Evolutionary conservation across 2,113 vertebrate genomes (phyloP), one percentile per base, ranked within the genome.

Genomic region (Mastomys coucha): DNA sequence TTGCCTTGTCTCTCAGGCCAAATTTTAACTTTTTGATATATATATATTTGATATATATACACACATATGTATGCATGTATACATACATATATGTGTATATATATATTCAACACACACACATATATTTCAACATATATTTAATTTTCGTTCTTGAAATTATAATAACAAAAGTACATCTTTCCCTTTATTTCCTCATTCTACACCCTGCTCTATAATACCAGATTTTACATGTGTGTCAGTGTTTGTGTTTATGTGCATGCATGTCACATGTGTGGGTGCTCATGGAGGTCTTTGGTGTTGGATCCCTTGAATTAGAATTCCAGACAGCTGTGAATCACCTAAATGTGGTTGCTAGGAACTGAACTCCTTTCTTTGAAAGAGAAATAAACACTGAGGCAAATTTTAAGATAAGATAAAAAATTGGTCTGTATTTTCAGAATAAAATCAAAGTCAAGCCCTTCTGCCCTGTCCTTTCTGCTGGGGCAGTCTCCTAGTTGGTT

Each of bases 351-450:
- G 51, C 31, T 56, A 51, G 33, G 16, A 80, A 20, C 31, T 80
- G 49, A 81, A 14, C 9, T 56, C 33, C 13, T 28, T 51, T 13
- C 31, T 56, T 36, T 56, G 51, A 36, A n/a, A 56, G 78, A 56
- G 33, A 20, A 19, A 19, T 9, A 81, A 56, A 56, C 7, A 22
- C 7, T 80, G 14, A 22, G 51, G 78, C 3, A 53, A 33, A 81
- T 56, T 89, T 91, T 91, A 39, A 86, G 39, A 65, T 45, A 76
- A 93, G 9, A 24, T 60, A 90, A 88, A 88, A 76, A 78, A 31
- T 22, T 7, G 7, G 36, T 53, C 1, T 33, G 2, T 53, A 51
- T 92, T n/a, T 33, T 49, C 73, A 22, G 49, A 86, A 91, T 20
- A 72, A 81, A 91, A 3, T 72, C 49, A 92, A 67, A 36, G 63